Percentiles rank a stretch among this genome's conserved stretches.
Evolutionary conservation across 2,797 vertebrate species (phyloP).

Genomic region (Psittacula echo): DNA sequence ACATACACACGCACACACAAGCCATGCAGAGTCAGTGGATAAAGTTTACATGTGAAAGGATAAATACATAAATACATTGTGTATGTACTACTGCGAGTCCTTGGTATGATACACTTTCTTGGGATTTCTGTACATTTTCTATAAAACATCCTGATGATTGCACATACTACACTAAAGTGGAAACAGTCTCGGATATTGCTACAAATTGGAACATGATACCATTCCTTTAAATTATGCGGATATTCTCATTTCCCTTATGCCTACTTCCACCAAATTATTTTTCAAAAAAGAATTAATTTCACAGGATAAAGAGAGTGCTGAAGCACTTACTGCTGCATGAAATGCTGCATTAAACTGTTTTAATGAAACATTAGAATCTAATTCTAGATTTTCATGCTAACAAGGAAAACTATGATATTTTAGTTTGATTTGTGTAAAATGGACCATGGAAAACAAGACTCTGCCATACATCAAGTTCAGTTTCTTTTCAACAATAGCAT

Average conservation of each 20-base stretch:
- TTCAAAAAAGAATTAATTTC: neutral
- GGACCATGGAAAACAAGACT: neutral
- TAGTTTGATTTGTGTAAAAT: neutral
- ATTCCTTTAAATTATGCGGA: neutral
- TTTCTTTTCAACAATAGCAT: neutral
- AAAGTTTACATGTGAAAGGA: neutral
- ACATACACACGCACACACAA: neutral
- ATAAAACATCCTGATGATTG: neutral
- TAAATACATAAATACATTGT: neutral
- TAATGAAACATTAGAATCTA: neutral
- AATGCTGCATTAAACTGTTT: neutral
- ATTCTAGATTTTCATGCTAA: neutral
- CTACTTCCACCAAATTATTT: neutral
- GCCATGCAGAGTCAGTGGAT: neutral
- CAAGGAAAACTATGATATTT: neutral
- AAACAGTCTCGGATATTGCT: neutral
- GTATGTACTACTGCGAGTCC: neutral
- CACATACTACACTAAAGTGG: neutral
- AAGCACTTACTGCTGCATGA: neutral
- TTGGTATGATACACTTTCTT: neutral
- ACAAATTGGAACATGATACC: neutral
- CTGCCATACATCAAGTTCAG: neutral
- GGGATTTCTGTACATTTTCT: neutral
- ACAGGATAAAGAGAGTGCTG: fast-evolving
- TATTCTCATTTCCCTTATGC: neutral